Evolutionary conservation across 1,140 invertebrate genomes (phyloP).

Genomic region (Gerris buenoi): DNA sequence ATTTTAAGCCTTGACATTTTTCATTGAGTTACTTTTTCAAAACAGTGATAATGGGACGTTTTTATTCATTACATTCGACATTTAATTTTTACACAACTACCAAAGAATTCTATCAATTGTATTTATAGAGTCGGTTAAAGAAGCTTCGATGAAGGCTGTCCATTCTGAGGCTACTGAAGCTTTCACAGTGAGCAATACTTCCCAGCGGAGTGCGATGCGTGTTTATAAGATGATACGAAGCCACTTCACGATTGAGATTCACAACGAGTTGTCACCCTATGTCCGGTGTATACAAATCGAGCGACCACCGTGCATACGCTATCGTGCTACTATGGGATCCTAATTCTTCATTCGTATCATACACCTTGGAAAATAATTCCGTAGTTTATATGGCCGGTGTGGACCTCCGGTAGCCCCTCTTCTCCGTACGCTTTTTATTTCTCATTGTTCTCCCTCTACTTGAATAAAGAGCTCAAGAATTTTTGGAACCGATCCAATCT

Average conservation of each 20-base stretch:
- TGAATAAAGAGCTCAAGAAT: not conserved
- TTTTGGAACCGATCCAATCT: not conserved
- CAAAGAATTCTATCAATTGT: too few relatives aligned
- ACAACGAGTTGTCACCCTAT: not conserved
- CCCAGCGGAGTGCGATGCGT: not conserved
- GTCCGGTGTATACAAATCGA: not conserved
- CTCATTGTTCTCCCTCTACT: not conserved
- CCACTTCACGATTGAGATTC: not conserved
- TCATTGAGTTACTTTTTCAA: too few relatives aligned
- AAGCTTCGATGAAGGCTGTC: too few relatives aligned
- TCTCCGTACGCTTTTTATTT: not conserved
- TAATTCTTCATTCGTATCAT: not conserved
- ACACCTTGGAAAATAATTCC: not conserved
- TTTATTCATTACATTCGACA: too few relatives aligned
- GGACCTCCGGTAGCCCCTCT: not conserved
- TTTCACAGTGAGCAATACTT: not conserved
- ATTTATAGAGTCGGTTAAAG: too few relatives aligned
- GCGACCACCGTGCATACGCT: not conserved
- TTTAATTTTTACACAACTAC: too few relatives aligned
- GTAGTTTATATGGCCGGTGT: constrained; percentile 1
- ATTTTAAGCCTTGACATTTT: too few relatives aligned
- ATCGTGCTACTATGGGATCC: not conserved
- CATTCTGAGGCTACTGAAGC: too few relatives aligned
- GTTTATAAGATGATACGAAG: not conserved
- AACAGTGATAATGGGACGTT: too few relatives aligned